Conservation (phyloP, 1,140 invertebrate genomes). For the Bombus polaris region DNA sequence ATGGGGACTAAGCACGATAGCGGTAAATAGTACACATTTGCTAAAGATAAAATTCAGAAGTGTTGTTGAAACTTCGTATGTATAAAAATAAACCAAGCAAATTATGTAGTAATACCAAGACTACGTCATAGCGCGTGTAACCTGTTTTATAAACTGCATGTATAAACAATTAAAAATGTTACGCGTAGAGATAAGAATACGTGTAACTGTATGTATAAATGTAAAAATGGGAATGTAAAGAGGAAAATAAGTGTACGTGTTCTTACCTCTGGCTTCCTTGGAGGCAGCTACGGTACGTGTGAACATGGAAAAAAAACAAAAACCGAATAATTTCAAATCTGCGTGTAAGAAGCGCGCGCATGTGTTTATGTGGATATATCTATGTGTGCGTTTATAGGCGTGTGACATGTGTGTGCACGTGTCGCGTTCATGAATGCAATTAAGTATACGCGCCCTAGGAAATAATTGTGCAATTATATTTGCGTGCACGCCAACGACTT, state of each 20-base stretch:
- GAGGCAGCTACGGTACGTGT: constrained; percentile 87
- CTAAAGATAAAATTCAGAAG: not conserved
- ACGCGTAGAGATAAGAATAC: constrained; percentile 11
- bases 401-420: constrained; percentile 16
- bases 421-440: not conserved
- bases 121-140: constrained; percentile 8
- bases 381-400: constrained; percentile 6
- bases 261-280: constrained; percentile 92
- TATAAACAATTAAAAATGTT: constrained; percentile 13
- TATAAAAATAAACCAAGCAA: constrained; percentile 19
- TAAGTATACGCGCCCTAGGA: not conserved
- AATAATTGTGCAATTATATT: constrained; percentile 15
- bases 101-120: not conserved
- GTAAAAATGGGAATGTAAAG: constrained; percentile 43
- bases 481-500: constrained; percentile 60
- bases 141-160: constrained; percentile 3
- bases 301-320: constrained; percentile 84
- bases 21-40: not conserved
- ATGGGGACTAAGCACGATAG: not conserved
- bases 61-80: not conserved
- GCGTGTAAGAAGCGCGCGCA: constrained; percentile 56
- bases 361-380: constrained; percentile 1
- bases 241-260: constrained; percentile 68
- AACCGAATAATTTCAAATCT: constrained; percentile 80
- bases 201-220: constrained; percentile 37